Evolutionary conservation across 2,888 invertebrate species (phyloP).

Genomic region (Latrodectus hesperus): DNA sequence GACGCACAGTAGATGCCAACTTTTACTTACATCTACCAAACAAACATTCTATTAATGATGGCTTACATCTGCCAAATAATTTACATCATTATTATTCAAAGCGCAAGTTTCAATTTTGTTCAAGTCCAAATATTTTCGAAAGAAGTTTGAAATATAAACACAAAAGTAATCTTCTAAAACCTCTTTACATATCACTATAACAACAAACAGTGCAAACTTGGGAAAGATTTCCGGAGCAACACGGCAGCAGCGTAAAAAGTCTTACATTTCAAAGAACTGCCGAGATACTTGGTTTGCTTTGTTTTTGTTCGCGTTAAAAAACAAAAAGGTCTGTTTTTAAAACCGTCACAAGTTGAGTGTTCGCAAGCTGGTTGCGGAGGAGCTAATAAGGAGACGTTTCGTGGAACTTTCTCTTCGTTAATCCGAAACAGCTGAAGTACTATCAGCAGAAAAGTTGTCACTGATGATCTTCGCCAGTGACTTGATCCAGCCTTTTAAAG

Average conservation of each 20-base stretch:
- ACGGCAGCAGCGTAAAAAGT: conserved; percentile 11
- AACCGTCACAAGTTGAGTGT: conserved; percentile 28
- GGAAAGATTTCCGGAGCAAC: neutral
- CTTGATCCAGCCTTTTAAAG: conserved; percentile 57
- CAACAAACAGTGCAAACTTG: conserved; percentile 23
- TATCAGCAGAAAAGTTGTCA: conserved; percentile 46
- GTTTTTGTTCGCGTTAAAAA: neutral
- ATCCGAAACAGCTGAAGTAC: conserved; percentile 62
- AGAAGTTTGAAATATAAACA: no score
- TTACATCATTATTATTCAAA: no score
- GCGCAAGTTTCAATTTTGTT: no score
- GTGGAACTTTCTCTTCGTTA: conserved; percentile 38
- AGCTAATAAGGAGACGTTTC: conserved; percentile 60
- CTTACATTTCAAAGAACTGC: conserved; percentile 37
- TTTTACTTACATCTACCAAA: no score
- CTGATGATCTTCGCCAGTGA: conserved; percentile 38
- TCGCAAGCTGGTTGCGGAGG: conserved; percentile 15
- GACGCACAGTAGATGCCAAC: no score
- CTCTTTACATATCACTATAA: neutral
- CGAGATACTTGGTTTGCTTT: neutral
- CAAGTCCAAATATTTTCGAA: no score
- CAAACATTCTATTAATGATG: no score
- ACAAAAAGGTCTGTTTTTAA: conserved; percentile 39
- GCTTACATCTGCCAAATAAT: no score
- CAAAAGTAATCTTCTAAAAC: neutral